These are phyloP conservation scores for Squalus acanthias DNA, from an alignment of 2,797 vertebrate species.

Conservation along the genomic window DNA sequence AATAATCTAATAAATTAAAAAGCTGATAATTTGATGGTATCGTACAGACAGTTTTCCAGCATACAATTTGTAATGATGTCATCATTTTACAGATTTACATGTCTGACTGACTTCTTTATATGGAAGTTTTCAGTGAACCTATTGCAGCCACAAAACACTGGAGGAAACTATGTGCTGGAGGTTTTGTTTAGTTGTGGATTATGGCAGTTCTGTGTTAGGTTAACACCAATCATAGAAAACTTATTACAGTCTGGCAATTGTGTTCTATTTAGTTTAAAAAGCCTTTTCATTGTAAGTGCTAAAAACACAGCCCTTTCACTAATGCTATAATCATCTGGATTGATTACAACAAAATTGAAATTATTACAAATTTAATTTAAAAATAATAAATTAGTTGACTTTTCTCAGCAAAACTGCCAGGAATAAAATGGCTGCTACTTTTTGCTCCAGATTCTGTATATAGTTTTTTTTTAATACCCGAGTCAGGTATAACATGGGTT, in stretches of 20 bases:
- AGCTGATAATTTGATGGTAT: not conserved
- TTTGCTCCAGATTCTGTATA: not conserved
- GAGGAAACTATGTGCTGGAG: not conserved
- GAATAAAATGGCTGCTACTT: not conserved
- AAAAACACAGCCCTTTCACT: not conserved
- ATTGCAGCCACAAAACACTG: not conserved
- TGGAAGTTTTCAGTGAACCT: slow-evolving; percentile 4
- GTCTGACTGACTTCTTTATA: slow-evolving; percentile 21
- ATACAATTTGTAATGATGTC: not conserved
- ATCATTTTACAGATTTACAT: not conserved
- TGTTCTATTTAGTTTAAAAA: not conserved
- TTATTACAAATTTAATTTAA: not conserved
- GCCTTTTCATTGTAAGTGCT: not conserved
- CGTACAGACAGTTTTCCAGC: not conserved
- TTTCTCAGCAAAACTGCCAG: not conserved
- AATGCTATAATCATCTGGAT: not conserved
- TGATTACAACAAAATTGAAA: not conserved
- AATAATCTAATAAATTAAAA: not conserved
- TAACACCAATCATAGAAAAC: too few species aligned
- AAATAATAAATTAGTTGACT: not conserved
- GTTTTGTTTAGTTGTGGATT: not conserved
- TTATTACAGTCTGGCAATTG: not conserved
- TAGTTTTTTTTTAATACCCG: not conserved
- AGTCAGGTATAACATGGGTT: not conserved
- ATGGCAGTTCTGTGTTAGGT: not conserved